phyloP scores from a whole-genome alignment of 2,888 invertebrate genomes.

The Cordylochernes scorpioides region DNA sequence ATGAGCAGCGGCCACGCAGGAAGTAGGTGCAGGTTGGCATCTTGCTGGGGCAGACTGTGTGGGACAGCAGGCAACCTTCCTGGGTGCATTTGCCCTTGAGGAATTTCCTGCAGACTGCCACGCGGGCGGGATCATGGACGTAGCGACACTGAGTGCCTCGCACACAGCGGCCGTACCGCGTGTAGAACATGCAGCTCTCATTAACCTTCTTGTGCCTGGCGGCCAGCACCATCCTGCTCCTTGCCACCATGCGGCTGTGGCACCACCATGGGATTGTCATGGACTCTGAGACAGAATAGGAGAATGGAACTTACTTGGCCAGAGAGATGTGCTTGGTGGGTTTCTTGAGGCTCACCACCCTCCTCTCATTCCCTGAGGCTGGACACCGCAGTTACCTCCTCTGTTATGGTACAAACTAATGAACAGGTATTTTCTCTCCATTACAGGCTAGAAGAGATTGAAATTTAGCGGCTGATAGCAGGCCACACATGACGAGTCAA shows the following conservation, averaged over 20 bases:
- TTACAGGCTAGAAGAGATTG: no score
- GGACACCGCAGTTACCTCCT: no score
- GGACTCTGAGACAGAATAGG: no score
- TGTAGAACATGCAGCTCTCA: constrained; percentile 53
- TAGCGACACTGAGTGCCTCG: constrained; percentile 46
- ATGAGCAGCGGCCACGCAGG: constrained; percentile 49
- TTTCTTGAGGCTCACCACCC: no score
- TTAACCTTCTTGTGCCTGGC: constrained; percentile 31
- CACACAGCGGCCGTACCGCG: constrained; percentile 54
- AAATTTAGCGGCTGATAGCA: no score
- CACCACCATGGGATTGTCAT: no score
- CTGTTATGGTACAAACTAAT: no score
- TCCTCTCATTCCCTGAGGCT: no score
- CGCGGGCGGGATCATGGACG: constrained; percentile 56
- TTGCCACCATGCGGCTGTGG: constrained; percentile 33
- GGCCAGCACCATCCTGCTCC: constrained; percentile 29
- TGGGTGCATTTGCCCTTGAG: constrained; percentile 52
- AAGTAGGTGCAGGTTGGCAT: constrained; percentile 81
- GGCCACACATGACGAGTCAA: no score
- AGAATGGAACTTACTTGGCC: no score
- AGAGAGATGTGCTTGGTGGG: no score
- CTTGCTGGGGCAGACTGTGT: constrained; percentile 52
- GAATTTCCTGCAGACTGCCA: constrained; percentile 59
- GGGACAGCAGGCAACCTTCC: constrained; percentile 46
- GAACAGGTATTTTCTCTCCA: no score